Percentiles rank a stretch among this genome's conserved stretches.
Evolutionary conservation across 2,888 invertebrate species (phyloP).

Genomic region (Pristionchus arcanus): DNA sequence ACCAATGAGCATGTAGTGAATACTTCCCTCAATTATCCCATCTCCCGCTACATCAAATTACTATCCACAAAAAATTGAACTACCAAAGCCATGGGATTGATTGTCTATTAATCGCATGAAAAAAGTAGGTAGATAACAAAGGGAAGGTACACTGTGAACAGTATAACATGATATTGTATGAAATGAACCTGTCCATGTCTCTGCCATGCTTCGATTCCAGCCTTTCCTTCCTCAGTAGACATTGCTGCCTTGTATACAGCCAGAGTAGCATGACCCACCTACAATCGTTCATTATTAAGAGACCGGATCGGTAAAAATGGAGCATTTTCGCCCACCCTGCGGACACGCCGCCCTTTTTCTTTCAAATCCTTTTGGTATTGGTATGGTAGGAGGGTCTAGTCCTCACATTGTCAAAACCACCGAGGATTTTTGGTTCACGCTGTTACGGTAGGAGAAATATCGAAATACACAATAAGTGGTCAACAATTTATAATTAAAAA

Average conservation of each 20-base stretch:
- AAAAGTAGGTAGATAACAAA: not conserved
- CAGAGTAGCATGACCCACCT: constrained; percentile 83
- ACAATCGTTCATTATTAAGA: not conserved
- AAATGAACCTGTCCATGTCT: constrained; percentile 60
- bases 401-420: too few species aligned
- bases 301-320: not conserved
- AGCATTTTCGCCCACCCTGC: too few species aligned
- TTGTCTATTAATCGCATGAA: not conserved
- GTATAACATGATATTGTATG: not conserved
- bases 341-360: too few species aligned
- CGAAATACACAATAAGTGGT: too few species aligned
- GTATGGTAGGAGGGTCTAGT: too few species aligned
- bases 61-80: not conserved
- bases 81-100: not conserved
- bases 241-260: constrained; percentile 82
- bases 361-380: too few species aligned
- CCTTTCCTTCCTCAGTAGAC: constrained; percentile 74
- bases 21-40: constrained; percentile 26
- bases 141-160: too few species aligned
- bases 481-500: too few species aligned
- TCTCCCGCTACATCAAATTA: not conserved
- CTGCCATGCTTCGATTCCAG: constrained; percentile 64
- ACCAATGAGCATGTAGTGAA: not conserved
- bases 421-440: too few species aligned
- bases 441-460: too few species aligned